Percentiles rank a stretch among this genome's conserved stretches.
Evolutionary conservation across 2,888 invertebrate species (phyloP).

Genomic region (Neocrepidodera transversa): DNA sequence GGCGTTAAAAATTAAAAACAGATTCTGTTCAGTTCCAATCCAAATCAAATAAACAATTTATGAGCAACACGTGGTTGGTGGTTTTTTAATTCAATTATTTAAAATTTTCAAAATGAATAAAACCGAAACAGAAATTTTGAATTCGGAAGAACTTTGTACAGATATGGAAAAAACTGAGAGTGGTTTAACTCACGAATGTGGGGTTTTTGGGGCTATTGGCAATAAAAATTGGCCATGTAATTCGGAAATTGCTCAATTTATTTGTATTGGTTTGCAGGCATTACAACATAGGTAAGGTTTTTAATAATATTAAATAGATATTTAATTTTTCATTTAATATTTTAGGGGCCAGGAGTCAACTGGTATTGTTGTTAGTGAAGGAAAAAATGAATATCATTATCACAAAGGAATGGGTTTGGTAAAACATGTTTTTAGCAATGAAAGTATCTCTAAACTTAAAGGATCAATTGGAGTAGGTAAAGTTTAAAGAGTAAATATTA

Average conservation of each 20-base stretch:
- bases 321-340: too few relatives aligned
- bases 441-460: slow-evolving; percentile 81
- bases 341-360: slow-evolving; percentile 96
- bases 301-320: not conserved
- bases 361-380: slow-evolving; percentile 93
- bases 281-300: slow-evolving; percentile 81
- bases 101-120: slow-evolving; percentile 23
- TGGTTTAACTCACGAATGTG: slow-evolving; percentile 84
- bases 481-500: too few relatives aligned
- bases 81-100: not conserved
- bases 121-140: slow-evolving; percentile 1
- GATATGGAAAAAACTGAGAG: slow-evolving; percentile 36
- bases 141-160: slow-evolving; percentile 36
- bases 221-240: slow-evolving; percentile 57
- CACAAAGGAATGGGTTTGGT: slow-evolving; percentile 97
- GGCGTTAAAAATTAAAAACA: too few relatives aligned
- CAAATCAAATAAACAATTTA: too few relatives aligned
- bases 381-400: slow-evolving; percentile 78
- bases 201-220: slow-evolving; percentile 93
- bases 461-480: slow-evolving; percentile 87
- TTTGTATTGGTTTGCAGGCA: slow-evolving; percentile 89
- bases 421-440: slow-evolving; percentile 89
- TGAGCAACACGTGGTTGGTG: slow-evolving; percentile 20
- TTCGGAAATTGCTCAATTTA: slow-evolving; percentile 85
- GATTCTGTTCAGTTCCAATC: too few relatives aligned